Percentiles rank a stretch among this genome's conserved stretches.
phyloP scores from a whole-genome alignment of 2,113 vertebrate genomes.

The Dermatemys mawii region DNA sequence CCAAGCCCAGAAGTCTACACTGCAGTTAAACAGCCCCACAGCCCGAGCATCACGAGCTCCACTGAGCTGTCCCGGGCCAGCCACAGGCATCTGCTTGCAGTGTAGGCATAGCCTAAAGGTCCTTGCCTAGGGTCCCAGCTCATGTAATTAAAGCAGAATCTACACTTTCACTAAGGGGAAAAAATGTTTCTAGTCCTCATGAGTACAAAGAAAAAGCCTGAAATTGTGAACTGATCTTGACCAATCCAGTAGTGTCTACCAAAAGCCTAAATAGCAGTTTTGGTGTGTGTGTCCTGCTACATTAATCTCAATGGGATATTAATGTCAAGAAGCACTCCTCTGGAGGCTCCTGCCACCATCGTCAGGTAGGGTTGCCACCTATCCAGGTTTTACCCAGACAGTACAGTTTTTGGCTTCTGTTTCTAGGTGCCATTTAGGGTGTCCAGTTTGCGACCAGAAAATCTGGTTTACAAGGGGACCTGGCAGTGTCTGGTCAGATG shows the following conservation, averaged over 20 bases:
- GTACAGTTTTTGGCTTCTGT: no score
- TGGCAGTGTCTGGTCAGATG: no score
- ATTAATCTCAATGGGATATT: background rate
- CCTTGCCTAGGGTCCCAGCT: background rate
- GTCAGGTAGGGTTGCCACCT: no score
- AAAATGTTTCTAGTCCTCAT: background rate
- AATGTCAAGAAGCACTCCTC: background rate
- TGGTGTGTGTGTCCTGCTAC: background rate
- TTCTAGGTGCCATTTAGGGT: no score
- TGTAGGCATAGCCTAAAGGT: background rate
- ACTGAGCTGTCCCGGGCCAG: background rate
- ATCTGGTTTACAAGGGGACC: no score
- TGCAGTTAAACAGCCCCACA: background rate
- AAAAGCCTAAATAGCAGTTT: background rate
- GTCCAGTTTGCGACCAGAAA: no score
- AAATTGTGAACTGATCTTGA: background rate
- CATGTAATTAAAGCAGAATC: background rate
- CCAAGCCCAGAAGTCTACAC: background rate
- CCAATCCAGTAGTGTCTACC: background rate
- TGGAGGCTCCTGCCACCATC: fast-evolving
- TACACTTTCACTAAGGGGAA: background rate
- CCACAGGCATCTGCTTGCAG: background rate
- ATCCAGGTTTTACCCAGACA: no score
- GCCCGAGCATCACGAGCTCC: background rate
- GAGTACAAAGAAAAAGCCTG: background rate